These are phyloP conservation scores for Carollia perspicillata DNA, from an alignment of 2,113 vertebrate genomes.

Conservation along the genomic window DNA sequence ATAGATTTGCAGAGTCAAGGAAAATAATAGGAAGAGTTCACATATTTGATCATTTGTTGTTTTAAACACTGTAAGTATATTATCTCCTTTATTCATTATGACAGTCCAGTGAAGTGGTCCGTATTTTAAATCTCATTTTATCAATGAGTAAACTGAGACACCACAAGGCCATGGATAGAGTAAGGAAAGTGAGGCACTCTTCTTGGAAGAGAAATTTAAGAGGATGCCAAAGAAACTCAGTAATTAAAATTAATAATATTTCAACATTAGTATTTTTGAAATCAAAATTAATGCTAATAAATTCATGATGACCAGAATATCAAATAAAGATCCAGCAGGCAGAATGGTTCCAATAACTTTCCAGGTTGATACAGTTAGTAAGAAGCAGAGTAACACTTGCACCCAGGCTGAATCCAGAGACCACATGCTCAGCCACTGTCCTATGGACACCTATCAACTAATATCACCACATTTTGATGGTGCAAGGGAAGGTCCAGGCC, in stretches of 20 bases:
- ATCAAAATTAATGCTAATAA: neutral
- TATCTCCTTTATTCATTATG: neutral
- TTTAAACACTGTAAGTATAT: neutral
- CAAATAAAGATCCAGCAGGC: neutral
- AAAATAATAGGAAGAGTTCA: neutral
- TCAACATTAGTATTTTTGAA: neutral
- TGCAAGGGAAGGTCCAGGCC: neutral
- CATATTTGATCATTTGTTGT: neutral
- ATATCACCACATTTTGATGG: neutral
- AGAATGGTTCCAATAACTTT: neutral
- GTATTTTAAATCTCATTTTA: neutral
- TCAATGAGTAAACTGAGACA: neutral
- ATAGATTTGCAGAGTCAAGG: neutral
- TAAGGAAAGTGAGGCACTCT: neutral
- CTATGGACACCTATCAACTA: neutral
- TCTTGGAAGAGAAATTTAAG: neutral
- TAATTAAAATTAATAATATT: neutral
- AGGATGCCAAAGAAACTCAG: neutral
- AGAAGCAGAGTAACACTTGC: neutral
- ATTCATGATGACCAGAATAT: neutral
- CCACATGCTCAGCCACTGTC: rapidly evolving
- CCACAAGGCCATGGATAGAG: neutral
- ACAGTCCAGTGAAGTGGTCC: neutral
- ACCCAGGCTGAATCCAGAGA: neutral
- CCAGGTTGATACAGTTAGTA: neutral